Evolutionary conservation across 2,797 vertebrate genomes (phyloP), one percentile per base, ranked within the genome.

Genomic region (Phalloptychus januarius): DNA sequence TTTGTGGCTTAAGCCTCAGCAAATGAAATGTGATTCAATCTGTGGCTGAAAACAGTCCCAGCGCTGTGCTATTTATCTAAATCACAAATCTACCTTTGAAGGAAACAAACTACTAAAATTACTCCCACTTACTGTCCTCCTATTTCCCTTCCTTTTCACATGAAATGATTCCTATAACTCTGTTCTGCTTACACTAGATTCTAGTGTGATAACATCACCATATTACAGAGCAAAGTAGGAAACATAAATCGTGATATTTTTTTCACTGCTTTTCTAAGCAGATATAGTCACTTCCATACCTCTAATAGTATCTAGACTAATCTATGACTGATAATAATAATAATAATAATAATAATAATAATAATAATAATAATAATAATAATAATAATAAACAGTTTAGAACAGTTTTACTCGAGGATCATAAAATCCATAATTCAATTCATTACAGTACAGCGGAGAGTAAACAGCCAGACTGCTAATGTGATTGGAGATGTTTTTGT

Each of bases 21-120:
- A 7, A 40, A 40, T 36, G 5, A 67, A 67, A 25, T 13, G 18
- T 65, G 36, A 20, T 13, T 67, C 10, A 40, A 70, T 70, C 67
- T 44, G 61, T 36, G 33, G 40, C 61, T 71, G 4, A 77, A 81
- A 88, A 71, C 73, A 79, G 74, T 73, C 20, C 71, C 56, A 52
- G 25, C 12, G 5, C 23, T 42, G 11, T 6, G 3, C 25, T 13
- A 44, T 5, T 65, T 6, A 44, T 44, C 40, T 70, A 70, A 70
- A 44, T 44, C 20, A 20, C 33, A 23, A 36, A 63, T 20, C 58
- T 36, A 33, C 33, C 33, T 18, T 36, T 10, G 18, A 38, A 65
- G 61, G 16, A 38, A 65, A 20, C 63, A 40, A 69, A 5, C 65
- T 42, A 7, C 38, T 69, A 40, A 67, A 67, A 20, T n/a, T 28